Evolutionary conservation across 2,113 vertebrate genomes (phyloP).

Genomic region (Cygnus atratus): DNA sequence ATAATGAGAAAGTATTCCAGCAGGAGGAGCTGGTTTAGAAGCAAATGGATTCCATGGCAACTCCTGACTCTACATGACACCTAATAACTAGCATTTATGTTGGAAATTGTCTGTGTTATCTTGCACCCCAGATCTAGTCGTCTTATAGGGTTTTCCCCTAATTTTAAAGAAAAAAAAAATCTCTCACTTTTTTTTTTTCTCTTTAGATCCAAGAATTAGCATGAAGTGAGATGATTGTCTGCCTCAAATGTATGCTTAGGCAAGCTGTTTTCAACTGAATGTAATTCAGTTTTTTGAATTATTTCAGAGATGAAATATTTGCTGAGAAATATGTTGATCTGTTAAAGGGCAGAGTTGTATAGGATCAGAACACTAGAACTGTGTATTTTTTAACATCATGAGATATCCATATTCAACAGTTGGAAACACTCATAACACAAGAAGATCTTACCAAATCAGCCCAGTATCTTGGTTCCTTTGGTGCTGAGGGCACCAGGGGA

Average conservation of each 20-base stretch:
- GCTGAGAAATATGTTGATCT: conserved; percentile 31
- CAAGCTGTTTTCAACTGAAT: conserved; percentile 44
- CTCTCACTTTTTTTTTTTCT: background rate
- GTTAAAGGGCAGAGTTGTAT: background rate
- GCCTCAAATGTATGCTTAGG: conserved; percentile 1
- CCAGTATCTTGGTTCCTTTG: background rate
- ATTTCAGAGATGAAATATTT: conserved; percentile 26
- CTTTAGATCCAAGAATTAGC: conserved; percentile 55
- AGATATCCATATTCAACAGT: conserved; percentile 28
- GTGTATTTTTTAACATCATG: background rate
- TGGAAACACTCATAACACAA: background rate
- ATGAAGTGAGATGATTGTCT: conserved; percentile 19
- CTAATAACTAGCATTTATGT: conserved; percentile 77
- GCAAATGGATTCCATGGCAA: conserved; percentile 85
- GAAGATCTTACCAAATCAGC: background rate
- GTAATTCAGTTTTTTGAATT: background rate
- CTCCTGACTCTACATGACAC: conserved; percentile 84
- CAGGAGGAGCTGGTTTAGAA: conserved; percentile 83
- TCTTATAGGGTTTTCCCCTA: conserved; percentile 68
- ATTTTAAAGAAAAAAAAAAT: conserved; percentile 38
- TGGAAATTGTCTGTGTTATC: conserved; percentile 78
- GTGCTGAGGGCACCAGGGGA: background rate
- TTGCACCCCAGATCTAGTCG: conserved; percentile 61
- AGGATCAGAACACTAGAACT: background rate
- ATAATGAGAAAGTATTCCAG: conserved; percentile 83